Evolutionary conservation across 2,888 invertebrate genomes (phyloP), one percentile per base, ranked within the genome.

Genomic region (Bembecia ichneumoniformis): DNA sequence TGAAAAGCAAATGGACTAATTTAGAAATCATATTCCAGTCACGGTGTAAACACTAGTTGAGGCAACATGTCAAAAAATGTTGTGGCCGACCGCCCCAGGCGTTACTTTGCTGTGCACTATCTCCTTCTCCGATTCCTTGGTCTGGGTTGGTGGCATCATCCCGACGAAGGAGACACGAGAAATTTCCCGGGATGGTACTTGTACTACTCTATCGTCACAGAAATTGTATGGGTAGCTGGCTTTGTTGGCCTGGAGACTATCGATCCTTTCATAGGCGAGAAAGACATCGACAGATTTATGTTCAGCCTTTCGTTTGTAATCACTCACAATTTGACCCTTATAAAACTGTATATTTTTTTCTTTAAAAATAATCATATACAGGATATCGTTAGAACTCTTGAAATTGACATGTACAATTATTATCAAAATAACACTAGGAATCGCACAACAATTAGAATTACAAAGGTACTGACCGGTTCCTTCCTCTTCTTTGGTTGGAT

Each of bases 141-240:
- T 0, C 57, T 87, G 1, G 87, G 87, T 17, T 86, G 86, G 87
- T 87, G 86, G 86, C 87, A 87, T 55, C 74, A 80, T 48, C 84
- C 87, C 0, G 82, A 86, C 50, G 76, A 84, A 63, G 61, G 52
- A 1, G 67, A 82, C 13, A 75, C 67, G 0, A 61, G 61, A 3
- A 87, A 87, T 55, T 86, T 86, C 52, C 73, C 72, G 1, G 76
- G 79, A 43, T 71, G 67, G 61, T 87, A 87, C 51, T 49, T 86
- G 1, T 83, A 76, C 54, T 87, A 87, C 58, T 64, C 81, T 0
- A 72, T 86, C 48, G 47, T 74, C 3, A 83, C 84, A 0, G 76
- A 83, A 59, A 50, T 81, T 0, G 64, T 86, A 7, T 86, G 82
- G 82, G 84, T 86, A 1, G 77, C 66, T 2, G 78, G 83, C 4